Conservation (phyloP, 23 tunicate genomes). For the Styela plicata region DNA sequence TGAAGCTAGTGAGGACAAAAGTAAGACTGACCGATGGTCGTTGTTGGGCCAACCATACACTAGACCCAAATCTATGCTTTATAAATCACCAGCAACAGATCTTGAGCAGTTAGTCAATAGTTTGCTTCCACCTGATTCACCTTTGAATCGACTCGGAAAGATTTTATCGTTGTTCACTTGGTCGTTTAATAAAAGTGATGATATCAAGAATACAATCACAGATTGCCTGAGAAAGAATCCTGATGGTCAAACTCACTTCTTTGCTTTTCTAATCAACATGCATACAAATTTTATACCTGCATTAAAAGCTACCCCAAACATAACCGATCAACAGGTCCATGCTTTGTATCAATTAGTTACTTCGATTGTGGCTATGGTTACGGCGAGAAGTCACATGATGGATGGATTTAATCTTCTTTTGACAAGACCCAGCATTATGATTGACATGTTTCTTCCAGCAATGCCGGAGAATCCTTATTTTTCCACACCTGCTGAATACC, state of each 20-base stretch:
- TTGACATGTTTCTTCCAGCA: conserved; percentile 45
- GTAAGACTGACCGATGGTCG: conserved; percentile 9
- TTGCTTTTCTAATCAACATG: neutral
- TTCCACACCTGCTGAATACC: conserved; percentile 22
- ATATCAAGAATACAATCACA: neutral
- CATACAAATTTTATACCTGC: neutral
- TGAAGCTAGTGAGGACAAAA: neutral
- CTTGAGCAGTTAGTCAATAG: neutral
- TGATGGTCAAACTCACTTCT: neutral
- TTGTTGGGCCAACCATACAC: conserved; percentile 15
- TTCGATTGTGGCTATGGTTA: neutral
- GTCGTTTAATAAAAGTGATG: neutral
- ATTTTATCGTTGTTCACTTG: neutral
- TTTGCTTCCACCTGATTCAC: neutral
- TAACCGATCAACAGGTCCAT: conserved; percentile 21
- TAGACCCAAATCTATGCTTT: neutral
- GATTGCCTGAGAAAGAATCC: conserved; percentile 15
- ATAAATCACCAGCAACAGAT: conserved; percentile 10
- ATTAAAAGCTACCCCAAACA: neutral
- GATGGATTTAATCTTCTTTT: conserved; percentile 27
- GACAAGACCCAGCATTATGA: conserved; percentile 14
- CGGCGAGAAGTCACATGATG: conserved; percentile 19
- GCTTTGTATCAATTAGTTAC: conserved; percentile 14
- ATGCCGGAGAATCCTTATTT: conserved; percentile 59
- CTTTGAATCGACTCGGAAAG: neutral